Base-by-base conservation (phyloP, 2,797 vertebrate genomes). In the Calcarius lapponicus region DNA sequence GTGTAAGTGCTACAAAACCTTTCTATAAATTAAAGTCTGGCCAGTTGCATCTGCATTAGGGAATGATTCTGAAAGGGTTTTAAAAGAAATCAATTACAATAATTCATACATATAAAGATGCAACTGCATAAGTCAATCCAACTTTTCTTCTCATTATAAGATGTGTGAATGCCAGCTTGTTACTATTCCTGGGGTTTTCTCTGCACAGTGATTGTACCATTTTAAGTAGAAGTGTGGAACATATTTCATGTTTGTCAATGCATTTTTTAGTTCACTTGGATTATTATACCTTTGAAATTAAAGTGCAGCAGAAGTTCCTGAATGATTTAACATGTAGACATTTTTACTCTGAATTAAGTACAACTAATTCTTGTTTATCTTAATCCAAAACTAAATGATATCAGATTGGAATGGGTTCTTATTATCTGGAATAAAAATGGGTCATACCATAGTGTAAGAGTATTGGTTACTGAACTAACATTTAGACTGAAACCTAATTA, bases 191-290 rank as follows among this genome's bases (percentile, higher is more conserved):
- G 50, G 72, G 73, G 34, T 80, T 87, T 90, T 95, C 80, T 92
- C 86, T 88, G 64, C 80, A 71, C 78, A 80, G 86, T 62, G 89
- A 82, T 94, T 1, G 0, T 62, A 80, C 74, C 42, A 82, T 88
- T 96, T 95, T 86, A 78, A 88, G 86, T 50, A 80, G 53, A 93
- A 84, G 50, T 9, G 54, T 80, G 71, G 90, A 81, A 88, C 86
- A 80, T 86, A 96, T 93, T 96, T 94, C 84, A 47, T 90, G 67
- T 91, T 96, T 94, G 80, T 85, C 84, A 90, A 67, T 29, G 80
- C 80, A 93, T 90, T 96, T 95, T 92, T 92, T 86, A 88, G 70
- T 90, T 94, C 74, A 47, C 19, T 95, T 86, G 66, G 70, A 93
- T 90, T 94, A 90, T 19, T 70, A 81, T 91, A 88, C 56, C 56